Base-by-base conservation (phyloP, 2,888 invertebrate species). In the Drosophila formosana region DNA sequence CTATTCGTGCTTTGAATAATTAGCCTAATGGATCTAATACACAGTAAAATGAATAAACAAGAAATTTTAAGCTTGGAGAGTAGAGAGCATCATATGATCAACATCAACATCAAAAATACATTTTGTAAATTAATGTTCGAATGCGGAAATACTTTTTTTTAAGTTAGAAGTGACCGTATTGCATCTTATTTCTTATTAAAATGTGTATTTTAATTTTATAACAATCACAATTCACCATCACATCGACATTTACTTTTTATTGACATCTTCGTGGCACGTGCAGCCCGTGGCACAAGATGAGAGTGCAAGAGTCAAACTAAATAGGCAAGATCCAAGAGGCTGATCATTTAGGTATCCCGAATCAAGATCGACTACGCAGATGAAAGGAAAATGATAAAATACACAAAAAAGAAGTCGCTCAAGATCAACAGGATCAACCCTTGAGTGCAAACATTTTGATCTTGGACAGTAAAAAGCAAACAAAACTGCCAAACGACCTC, bases 281-380 rank as follows among this genome's bases (percentile, higher is more conserved):
- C 60, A 75, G 25, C 46, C 46, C 2, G 30, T 39, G 46, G 63
- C 62, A 63, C 66, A 68, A 63, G 70, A 72, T 68, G 70, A 78
- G 67, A 90, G 90, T 91, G 90, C 91, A 91, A 90, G 89, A 90
- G 90, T 90, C 90, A 90, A 78, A 73, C 67, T 69, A 66, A 81
- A 85, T 74, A 75, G 78, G 66, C 75, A 82, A 78, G 77, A 88
- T 72, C 74, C 79, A 73, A 58, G 63, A 69, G 63, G 72, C 64
- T 41, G 76, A 71, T 63, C 86, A 69, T 62, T 50, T 50, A 43
- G 51, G 66, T 57, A 82, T 73, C 88, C 88, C 82, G 65, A 70
- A 82, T 83, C 80, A 67, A 80, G 84, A 88, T 83, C 71, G 53
- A 49, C 51, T 41, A 55, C 58, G 65, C 70, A 72, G 69, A 65